These are phyloP conservation scores for Ictalurus punctatus DNA, from an alignment of 2,113 vertebrate species.

Conservation along the genomic window DNA sequence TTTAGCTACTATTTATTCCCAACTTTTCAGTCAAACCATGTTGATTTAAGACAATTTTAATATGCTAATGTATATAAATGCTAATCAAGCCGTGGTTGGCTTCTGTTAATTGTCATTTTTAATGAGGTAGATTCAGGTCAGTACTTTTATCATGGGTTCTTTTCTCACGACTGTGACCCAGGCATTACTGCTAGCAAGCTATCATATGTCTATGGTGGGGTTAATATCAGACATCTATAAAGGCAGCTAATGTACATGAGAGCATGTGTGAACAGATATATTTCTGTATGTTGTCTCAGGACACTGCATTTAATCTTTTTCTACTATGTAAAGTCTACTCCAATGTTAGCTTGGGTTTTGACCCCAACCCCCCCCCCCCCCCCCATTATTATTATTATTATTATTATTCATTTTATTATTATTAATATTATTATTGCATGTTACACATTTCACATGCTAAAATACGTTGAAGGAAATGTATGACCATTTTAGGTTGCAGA, in stretches of 20 bases:
- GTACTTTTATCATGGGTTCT: not conserved
- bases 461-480: not conserved
- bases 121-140: not conserved
- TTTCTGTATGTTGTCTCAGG: not conserved
- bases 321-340: not conserved
- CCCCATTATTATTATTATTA: too few relatives aligned
- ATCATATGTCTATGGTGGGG: not conserved
- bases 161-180: slow-evolving; percentile 1
- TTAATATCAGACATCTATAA: not conserved
- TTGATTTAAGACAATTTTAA: not conserved
- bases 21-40: not conserved
- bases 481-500: not conserved
- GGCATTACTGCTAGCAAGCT: not conserved
- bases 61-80: not conserved
- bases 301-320: not conserved
- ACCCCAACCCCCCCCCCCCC: too few relatives aligned
- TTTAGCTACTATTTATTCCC: not conserved
- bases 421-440: not conserved
- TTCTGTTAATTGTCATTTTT: not conserved
- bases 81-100: not conserved
- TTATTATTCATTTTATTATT: too few relatives aligned
- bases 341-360: not conserved
- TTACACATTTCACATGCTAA: not conserved
- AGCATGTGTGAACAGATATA: not conserved
- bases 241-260: not conserved